Percentiles rank a stretch among this genome's conserved stretches.
Conservation (phyloP, 92 coral and sea anemone genomes). For the Zoanthus sociatus region DNA sequence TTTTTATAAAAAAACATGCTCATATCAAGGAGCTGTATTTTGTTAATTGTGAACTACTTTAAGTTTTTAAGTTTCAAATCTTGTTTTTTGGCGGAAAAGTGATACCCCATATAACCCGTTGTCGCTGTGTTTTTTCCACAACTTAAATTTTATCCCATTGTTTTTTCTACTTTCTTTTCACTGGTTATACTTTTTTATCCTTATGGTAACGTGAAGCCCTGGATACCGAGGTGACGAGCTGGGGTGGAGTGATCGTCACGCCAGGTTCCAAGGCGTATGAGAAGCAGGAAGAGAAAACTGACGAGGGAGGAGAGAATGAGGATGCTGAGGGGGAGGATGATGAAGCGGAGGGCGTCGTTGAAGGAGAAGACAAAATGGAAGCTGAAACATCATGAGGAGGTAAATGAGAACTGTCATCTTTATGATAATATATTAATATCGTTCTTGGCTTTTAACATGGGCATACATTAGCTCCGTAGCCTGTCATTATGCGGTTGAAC, state of each 20-base stretch:
- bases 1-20: too few relatives aligned
- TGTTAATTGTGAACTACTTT: too few relatives aligned
- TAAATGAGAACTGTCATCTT: background rate
- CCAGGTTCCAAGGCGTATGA: slow-evolving; percentile 95
- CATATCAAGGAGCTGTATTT: too few relatives aligned
- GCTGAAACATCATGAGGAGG: slow-evolving; percentile 54
- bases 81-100: too few relatives aligned
- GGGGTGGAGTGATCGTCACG: slow-evolving; percentile 99
- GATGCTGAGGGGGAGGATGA: slow-evolving; percentile 72
- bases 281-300: slow-evolving; percentile 88
- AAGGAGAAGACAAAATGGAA: slow-evolving; percentile 87
- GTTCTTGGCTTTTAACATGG: background rate
- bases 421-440: too few relatives aligned
- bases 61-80: too few relatives aligned
- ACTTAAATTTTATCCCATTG: background rate
- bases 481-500: background rate
- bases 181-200: background rate
- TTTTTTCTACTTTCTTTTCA: background rate
- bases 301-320: slow-evolving; percentile 91
- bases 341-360: slow-evolving; percentile 58
- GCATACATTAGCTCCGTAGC: too few relatives aligned
- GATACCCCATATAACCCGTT: too few relatives aligned
- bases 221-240: slow-evolving; percentile 92
- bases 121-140: too few relatives aligned
- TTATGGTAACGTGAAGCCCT: slow-evolving; percentile 61